Evolutionary conservation across 2,113 vertebrate genomes (phyloP).

Genomic region (Cephalopholis sonnerati): DNA sequence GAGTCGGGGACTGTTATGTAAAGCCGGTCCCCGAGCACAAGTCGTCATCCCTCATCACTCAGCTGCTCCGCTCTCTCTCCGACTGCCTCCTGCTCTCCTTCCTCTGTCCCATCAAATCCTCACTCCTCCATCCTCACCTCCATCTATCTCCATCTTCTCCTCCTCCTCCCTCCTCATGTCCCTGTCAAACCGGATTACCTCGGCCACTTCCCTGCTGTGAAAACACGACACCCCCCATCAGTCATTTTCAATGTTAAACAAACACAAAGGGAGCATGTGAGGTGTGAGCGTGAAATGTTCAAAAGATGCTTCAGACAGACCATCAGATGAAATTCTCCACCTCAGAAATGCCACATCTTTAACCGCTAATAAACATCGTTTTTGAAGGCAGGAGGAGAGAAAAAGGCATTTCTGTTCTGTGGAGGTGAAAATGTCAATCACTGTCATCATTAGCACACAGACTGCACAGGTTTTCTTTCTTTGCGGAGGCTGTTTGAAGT

Average conservation of each 20-base stretch:
- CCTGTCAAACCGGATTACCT: slow-evolving; percentile 49
- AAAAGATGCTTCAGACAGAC: not conserved
- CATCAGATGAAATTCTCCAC: slow-evolving; percentile 27
- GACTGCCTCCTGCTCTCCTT: slow-evolving; percentile 37
- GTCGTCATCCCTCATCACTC: slow-evolving; percentile 73
- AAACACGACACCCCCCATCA: slow-evolving; percentile 38
- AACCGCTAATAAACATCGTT: not conserved
- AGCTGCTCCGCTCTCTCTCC: slow-evolving; percentile 28
- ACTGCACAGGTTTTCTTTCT: slow-evolving; percentile 20
- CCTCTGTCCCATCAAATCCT: slow-evolving; percentile 36
- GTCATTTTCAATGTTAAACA: slow-evolving; percentile 42
- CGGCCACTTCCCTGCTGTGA: slow-evolving; percentile 17
- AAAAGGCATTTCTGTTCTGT: slow-evolving; percentile 8
- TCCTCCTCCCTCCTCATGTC: slow-evolving; percentile 39
- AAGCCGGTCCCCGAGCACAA: slow-evolving; percentile 67
- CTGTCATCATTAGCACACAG: slow-evolving; percentile 56
- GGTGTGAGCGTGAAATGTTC: slow-evolving; percentile 22
- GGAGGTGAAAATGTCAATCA: slow-evolving; percentile 54
- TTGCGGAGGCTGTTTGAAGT: slow-evolving; percentile 25
- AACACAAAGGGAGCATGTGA: slow-evolving; percentile 37
- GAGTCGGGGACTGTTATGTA: slow-evolving; percentile 70
- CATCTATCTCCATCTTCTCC: slow-evolving; percentile 27
- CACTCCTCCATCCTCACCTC: slow-evolving; percentile 28
- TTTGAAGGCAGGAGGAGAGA: slow-evolving; percentile 1
- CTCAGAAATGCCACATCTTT: slow-evolving; percentile 39